Percentiles rank a stretch among this genome's conserved stretches.
phyloP scores from a whole-genome alignment of 2,113 vertebrate species.

The Scalopus aquaticus region DNA sequence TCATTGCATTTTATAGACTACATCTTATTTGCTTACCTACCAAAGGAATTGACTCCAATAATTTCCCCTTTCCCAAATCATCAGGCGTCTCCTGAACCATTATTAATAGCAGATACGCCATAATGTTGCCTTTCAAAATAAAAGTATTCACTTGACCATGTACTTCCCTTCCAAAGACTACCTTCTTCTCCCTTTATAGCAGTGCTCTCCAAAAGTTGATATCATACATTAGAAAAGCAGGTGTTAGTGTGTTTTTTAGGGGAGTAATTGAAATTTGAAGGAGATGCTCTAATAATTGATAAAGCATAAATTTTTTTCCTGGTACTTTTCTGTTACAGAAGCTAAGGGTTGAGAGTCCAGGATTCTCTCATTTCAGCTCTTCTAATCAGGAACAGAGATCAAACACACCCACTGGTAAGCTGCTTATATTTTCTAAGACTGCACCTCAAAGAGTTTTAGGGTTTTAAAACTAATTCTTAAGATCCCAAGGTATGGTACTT shows the following conservation, averaged over 20 bases:
- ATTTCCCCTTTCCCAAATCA: not conserved
- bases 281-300: not conserved
- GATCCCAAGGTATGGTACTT: not conserved
- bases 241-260: not conserved
- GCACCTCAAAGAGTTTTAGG: not conserved
- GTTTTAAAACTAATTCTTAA: not conserved
- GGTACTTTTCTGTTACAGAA: slow-evolving; percentile 72
- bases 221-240: not conserved
- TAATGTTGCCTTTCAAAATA: not conserved
- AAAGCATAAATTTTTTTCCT: not conserved
- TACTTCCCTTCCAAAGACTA: not conserved
- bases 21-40: not conserved
- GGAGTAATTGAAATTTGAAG: not conserved
- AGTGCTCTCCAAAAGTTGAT: not conserved
- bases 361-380: slow-evolving; percentile 60
- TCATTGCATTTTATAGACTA: not conserved
- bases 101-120: not conserved
- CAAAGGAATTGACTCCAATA: not conserved
- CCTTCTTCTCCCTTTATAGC: not conserved
- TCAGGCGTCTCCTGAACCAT: not conserved
- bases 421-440: not conserved
- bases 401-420: slow-evolving; percentile 76
- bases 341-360: slow-evolving; percentile 45
- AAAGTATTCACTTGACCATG: not conserved
- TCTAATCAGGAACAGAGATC: slow-evolving; percentile 59